Conservation (phyloP, 37 sponge, comb jelly and placozoan species). For the Axinella damicornis region DNA sequence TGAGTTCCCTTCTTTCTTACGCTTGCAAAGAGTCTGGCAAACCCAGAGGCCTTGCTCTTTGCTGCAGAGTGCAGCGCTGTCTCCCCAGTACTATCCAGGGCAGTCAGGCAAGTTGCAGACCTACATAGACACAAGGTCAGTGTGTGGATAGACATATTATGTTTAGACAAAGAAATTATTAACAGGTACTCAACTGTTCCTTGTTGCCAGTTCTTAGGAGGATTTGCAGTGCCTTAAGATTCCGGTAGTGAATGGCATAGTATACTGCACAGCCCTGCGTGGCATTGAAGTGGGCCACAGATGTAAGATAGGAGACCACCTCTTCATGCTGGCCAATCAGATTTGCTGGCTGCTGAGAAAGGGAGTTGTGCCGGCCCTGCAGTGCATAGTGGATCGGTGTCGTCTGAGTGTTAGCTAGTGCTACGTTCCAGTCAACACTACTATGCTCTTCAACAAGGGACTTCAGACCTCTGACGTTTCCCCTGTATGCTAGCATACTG, state of each 20-base stretch:
- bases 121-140: not conserved
- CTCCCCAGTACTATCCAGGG: constrained; percentile 25
- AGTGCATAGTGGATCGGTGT: constrained; percentile 53
- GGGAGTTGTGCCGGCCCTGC: constrained; percentile 32
- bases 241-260: constrained; percentile 62
- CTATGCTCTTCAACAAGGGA: not conserved
- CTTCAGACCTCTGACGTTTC: not conserved
- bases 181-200: constrained; percentile 6
- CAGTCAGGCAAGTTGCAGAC: constrained; percentile 29
- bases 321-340: constrained; percentile 46
- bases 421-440: constrained; percentile 4
- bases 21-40: constrained; percentile 55
- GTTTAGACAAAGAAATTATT: not conserved
- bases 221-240: constrained; percentile 18
- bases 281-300: constrained; percentile 1
- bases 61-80: constrained; percentile 59
- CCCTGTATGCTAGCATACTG: constrained; percentile 34
- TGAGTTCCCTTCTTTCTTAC: not conserved
- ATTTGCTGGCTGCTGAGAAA: not conserved
- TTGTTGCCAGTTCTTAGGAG: constrained; percentile 25
- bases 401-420: not conserved
- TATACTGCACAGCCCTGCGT: constrained; percentile 58
- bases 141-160: not conserved
- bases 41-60: constrained; percentile 56
- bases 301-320: constrained; percentile 16